Evolutionary conservation across 2,113 vertebrate species (phyloP).

Genomic region (Bucco capensis): DNA sequence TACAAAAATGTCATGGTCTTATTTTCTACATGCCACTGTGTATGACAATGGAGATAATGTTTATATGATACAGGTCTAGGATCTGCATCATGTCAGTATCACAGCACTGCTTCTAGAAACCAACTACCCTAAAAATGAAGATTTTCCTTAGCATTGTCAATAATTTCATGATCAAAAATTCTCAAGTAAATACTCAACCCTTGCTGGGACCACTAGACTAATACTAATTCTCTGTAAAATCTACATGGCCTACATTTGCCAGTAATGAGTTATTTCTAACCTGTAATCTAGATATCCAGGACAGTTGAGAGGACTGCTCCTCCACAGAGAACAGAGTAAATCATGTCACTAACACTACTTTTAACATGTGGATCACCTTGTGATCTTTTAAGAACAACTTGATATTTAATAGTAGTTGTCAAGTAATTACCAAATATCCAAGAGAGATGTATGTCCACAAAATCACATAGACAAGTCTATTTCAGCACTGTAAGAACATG

Average conservation of each 20-base stretch:
- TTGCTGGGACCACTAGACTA: neutral
- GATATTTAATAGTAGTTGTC: neutral
- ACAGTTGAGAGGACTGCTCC: neutral
- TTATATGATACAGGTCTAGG: neutral
- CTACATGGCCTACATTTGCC: neutral
- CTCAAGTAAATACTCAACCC: neutral
- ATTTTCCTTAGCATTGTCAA: neutral
- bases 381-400: neutral
- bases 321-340: neutral
- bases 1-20: neutral
- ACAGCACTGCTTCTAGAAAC: neutral
- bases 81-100: neutral
- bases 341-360: neutral
- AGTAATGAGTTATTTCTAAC: neutral
- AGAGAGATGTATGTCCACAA: neutral
- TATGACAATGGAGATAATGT: neutral
- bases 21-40: neutral
- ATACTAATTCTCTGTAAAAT: neutral
- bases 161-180: neutral
- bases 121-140: neutral
- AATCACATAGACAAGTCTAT: neutral
- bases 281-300: neutral
- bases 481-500: neutral
- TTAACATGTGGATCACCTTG: neutral
- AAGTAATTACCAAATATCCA: neutral